A percentile compares a stretch with the other conserved stretches of the same genome.
Conservation (phyloP, 2,888 invertebrate genomes). For the Apomyelois bistriatella region DNA sequence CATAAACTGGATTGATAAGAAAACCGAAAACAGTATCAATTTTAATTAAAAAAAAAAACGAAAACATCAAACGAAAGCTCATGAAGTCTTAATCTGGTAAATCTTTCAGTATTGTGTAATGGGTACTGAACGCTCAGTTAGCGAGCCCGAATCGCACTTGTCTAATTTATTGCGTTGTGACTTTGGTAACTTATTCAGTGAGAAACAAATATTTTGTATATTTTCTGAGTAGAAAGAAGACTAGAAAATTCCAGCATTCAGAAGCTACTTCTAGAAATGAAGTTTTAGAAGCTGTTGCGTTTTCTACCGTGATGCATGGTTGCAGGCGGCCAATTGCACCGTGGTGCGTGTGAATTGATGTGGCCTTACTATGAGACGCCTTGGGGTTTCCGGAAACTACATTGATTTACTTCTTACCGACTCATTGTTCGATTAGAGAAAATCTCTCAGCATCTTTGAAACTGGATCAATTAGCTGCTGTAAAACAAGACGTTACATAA, state of each 20-base stretch:
- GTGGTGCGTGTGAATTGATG: conserved; percentile 2
- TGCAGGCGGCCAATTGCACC: neutral
- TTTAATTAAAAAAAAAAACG: no score
- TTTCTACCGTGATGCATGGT: neutral
- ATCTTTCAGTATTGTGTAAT: no score
- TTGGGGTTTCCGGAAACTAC: neutral
- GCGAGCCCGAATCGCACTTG: no score
- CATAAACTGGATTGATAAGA: no score
- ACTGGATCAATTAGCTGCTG: neutral
- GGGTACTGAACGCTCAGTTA: no score
- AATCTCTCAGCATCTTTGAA: neutral
- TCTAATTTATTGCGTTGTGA: no score
- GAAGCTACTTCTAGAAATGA: neutral
- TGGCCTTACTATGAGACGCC: neutral
- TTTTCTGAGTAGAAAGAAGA: no score
- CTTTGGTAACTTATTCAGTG: no score
- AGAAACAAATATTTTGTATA: no score
- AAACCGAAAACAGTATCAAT: neutral
- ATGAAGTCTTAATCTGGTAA: no score
- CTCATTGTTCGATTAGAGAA: neutral
- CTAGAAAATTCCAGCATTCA: no score
- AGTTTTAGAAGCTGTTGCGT: conserved; percentile 5
- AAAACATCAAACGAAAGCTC: no score
- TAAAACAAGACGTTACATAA: neutral
- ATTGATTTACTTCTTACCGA: conserved; percentile 1